These are phyloP conservation scores for Sciurus carolinensis DNA, from an alignment of 2,797 vertebrate genomes.

Conservation along the genomic window DNA sequence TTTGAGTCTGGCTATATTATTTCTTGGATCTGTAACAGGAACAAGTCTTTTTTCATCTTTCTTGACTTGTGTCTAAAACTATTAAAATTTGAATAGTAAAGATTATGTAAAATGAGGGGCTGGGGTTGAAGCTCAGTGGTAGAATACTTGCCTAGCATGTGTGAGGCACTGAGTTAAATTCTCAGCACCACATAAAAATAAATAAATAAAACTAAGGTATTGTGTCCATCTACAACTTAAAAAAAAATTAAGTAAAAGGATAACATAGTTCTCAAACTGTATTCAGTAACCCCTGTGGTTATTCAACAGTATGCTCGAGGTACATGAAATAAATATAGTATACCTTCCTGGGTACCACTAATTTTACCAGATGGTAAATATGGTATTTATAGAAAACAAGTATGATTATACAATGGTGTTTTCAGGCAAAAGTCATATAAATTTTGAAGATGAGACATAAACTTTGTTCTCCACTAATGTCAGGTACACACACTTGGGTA, in stretches of 20 bases:
- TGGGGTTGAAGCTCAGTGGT: too few species aligned
- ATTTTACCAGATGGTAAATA: neutral
- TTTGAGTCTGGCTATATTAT: neutral
- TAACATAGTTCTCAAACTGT: conserved; percentile 36
- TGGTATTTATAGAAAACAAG: conserved; percentile 42
- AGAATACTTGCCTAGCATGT: too few species aligned
- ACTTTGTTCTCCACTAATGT: conserved; percentile 19
- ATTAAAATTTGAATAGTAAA: conserved; percentile 51
- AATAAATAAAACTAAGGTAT: too few species aligned
- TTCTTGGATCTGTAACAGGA: conserved; percentile 31
- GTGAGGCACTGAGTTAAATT: too few species aligned
- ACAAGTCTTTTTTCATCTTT: conserved; percentile 36
- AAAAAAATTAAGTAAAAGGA: conserved; percentile 58
- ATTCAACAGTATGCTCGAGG: neutral
- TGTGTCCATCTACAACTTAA: too few species aligned
- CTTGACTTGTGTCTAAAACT: conserved; percentile 19
- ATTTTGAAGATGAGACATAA: conserved; percentile 40
- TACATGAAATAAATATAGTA: conserved; percentile 39
- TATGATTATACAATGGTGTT: neutral
- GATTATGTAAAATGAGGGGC: conserved; percentile 56
- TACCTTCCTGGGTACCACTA: neutral
- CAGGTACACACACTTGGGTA: neutral
- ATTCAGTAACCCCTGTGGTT: neutral
- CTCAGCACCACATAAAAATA: too few species aligned
- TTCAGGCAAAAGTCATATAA: neutral